Conservation (phyloP, 2,797 vertebrate genomes). For the Bradypodion pumilum region DNA sequence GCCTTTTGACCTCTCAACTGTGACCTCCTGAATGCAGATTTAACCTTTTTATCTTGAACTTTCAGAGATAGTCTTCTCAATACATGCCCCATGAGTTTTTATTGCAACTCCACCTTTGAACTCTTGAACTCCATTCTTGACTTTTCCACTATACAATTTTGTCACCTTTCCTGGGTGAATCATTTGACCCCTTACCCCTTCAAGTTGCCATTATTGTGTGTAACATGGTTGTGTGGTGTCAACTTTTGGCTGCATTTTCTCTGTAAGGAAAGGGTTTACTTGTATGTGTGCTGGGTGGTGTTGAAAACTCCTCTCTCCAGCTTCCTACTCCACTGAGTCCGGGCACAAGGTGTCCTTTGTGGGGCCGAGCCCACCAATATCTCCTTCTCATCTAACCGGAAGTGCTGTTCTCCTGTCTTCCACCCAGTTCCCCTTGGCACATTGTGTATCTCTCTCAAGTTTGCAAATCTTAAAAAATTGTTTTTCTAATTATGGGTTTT, state of each 20-base stretch:
- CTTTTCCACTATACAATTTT: conserved; percentile 17
- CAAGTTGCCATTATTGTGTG: conserved; percentile 16
- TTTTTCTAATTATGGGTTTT: conserved; percentile 39
- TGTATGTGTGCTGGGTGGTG: background rate
- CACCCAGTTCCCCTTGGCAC: background rate
- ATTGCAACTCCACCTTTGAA: background rate
- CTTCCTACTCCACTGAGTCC: background rate
- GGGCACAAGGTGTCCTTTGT: background rate
- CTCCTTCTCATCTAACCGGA: background rate
- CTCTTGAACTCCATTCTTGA: conserved; percentile 20
- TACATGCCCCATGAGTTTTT: background rate
- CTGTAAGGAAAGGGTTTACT: background rate
- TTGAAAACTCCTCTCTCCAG: background rate
- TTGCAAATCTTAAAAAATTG: background rate
- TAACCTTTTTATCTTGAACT: background rate
- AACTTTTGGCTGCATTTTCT: conserved; percentile 14
- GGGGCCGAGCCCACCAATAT: background rate
- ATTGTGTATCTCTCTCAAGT: background rate
- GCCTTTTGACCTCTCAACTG: conserved; percentile 35
- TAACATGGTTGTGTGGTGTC: conserved; percentile 1
- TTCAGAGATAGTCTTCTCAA: background rate
- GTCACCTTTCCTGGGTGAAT: background rate
- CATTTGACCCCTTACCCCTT: background rate
- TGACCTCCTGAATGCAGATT: conserved; percentile 7
- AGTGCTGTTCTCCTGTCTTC: background rate